phyloP scores from a whole-genome alignment of 2,113 vertebrate genomes.

The Mastomys natalensis region DNA sequence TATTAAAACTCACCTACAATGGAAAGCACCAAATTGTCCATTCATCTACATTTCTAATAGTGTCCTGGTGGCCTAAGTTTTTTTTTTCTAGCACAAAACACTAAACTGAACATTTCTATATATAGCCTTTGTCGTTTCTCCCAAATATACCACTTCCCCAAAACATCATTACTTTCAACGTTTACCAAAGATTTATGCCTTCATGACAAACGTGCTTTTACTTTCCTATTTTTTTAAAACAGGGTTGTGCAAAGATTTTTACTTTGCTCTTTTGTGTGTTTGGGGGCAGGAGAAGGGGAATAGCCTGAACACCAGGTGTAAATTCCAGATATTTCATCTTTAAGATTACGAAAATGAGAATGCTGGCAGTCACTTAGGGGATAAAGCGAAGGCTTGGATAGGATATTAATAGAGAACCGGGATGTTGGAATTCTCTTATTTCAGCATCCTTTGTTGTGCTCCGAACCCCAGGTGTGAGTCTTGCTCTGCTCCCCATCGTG shows the following conservation, averaged over 20 bases:
- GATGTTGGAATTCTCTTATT: slow-evolving; percentile 58
- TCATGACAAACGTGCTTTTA: not conserved
- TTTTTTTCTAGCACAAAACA: not conserved
- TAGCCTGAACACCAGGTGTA: not conserved
- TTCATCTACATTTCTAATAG: slow-evolving; percentile 69
- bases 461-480: slow-evolving; percentile 66
- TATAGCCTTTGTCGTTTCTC: not conserved
- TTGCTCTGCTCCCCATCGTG: slow-evolving; percentile 57
- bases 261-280: slow-evolving; percentile 48
- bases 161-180: not conserved
- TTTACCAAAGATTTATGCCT: not conserved
- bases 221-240: not conserved
- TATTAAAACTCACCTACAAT: slow-evolving; percentile 57
- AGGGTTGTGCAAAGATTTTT: not conserved
- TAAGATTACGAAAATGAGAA: slow-evolving; percentile 57
- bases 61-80: not conserved
- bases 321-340: slow-evolving; percentile 52
- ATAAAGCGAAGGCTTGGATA: slow-evolving; percentile 35
- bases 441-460: slow-evolving; percentile 56
- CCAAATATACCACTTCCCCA: not conserved
- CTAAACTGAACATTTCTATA: not conserved
- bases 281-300: not conserved
- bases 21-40: slow-evolving; percentile 20
- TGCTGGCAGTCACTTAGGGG: not conserved
- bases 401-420: slow-evolving; percentile 49